Percentiles rank a stretch among this genome's conserved stretches.
These are phyloP conservation scores for Chloroceryle inda DNA, from an alignment of 2,797 vertebrate genomes.

Conservation along the genomic window DNA sequence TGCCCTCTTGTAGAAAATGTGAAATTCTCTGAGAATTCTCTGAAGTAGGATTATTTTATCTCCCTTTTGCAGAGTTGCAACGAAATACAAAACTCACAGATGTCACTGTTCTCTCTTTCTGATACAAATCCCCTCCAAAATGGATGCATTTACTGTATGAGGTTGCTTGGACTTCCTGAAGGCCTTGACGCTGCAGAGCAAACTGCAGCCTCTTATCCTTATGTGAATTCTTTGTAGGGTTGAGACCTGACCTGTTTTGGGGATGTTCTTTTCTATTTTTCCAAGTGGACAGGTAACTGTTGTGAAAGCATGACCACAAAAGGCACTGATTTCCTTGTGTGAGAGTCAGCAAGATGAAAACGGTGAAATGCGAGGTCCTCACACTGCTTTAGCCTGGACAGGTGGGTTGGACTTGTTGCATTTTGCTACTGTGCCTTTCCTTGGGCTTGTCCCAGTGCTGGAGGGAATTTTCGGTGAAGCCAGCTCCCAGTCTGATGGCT, in stretches of 20 bases:
- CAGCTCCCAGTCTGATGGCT: neutral
- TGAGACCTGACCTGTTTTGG: neutral
- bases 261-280: neutral
- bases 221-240: neutral
- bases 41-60: neutral
- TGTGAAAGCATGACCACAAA: neutral
- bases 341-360: neutral
- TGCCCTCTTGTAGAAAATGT: conserved; percentile 42
- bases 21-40: neutral
- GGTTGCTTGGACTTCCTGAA: neutral
- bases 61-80: neutral
- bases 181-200: neutral
- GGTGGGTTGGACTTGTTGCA: neutral
- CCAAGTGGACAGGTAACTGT: neutral
- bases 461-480: neutral
- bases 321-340: accelerated
- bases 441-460: neutral
- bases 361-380: neutral
- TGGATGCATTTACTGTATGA: neutral
- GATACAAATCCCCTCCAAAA: neutral
- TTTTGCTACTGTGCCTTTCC: neutral
- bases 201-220: neutral
- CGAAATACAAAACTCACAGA: neutral
- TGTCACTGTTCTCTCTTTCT: neutral
- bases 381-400: neutral